Base-by-base conservation (phyloP, 2,113 vertebrate species). In the Cololabis saira region DNA sequence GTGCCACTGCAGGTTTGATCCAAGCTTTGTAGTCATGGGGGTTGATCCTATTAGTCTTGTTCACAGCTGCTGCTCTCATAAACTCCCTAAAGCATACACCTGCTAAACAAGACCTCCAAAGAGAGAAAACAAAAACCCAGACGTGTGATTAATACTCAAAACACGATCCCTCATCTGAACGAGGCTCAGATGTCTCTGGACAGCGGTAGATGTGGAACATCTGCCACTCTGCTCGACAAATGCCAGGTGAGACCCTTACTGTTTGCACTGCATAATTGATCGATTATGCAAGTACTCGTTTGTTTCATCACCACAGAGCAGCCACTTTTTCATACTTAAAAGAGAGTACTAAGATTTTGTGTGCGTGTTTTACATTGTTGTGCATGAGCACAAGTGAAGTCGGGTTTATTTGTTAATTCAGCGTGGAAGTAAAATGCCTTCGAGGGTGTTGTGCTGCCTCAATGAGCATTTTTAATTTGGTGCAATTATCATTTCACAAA, bases 251-350 rank as follows among this genome's bases (percentile, higher is more conserved):
- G 55, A 56, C 45, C 57, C 80, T 83, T 63, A 58, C 82, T 81
- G 84, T 81, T 75, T 81, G 61, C 19, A 56, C 19, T 67, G 40
- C 27, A 60, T 84, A 87, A 90, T 87, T 83, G 67, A 51, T 69
- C 68, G 52, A 71, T 84, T 82, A 82, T 84, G 69, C 55, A 78
- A 76, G 67, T 66, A 45, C 64, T 76, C 76, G 81, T 74, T 78
- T 41, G 58, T 53, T 57, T 69, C 37, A 75, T 71, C 73, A 73
- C 3, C 43, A 62, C 3, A 2, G 24, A 61, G 63, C 50, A 70
- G 65, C 47, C 47, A 47, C 21, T 33, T 65, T 56, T 76, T 74
- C 50, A 59, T 65, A 82, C 59, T 58, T 30, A 33, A 52, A 55
- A 58, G 27, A 18, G 52, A 1, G 27, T 58, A 53, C 12, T 17